Conservation (phyloP, 53 echinoderm and acorn worm genomes). For the Luidia sarsii region DNA sequence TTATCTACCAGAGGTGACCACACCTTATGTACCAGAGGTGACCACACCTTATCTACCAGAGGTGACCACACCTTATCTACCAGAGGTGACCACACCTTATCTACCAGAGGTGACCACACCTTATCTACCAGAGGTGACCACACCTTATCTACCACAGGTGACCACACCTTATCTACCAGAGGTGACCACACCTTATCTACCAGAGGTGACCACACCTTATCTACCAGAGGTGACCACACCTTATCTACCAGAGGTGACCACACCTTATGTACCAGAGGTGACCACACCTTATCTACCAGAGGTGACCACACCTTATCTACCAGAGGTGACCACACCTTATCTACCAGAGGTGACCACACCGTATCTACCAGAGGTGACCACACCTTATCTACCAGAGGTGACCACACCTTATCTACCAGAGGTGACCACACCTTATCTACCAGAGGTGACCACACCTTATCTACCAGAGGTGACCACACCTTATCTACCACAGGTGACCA, state of each 20-base stretch:
- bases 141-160: neutral
- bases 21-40: neutral
- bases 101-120: conserved; percentile 1
- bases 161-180: conserved; percentile 7
- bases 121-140: conserved; percentile 5
- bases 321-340: conserved; percentile 1
- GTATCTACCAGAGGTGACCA: neutral
- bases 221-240: neutral
- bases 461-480: neutral
- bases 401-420: neutral
- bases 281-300: neutral
- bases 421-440: neutral
- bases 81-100: neutral
- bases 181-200: conserved; percentile 7
- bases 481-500: neutral
- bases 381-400: neutral
- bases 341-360: neutral
- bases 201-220: conserved; percentile 4
- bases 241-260: neutral
- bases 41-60: conserved; percentile 10
- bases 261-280: conserved; percentile 3
- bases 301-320: conserved; percentile 9
- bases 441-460: neutral
- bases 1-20: conserved; percentile 1
- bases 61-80: neutral